These are phyloP conservation scores for Philopotamus ludificatus DNA, from an alignment of 1,140 invertebrate species.

Conservation along the genomic window DNA sequence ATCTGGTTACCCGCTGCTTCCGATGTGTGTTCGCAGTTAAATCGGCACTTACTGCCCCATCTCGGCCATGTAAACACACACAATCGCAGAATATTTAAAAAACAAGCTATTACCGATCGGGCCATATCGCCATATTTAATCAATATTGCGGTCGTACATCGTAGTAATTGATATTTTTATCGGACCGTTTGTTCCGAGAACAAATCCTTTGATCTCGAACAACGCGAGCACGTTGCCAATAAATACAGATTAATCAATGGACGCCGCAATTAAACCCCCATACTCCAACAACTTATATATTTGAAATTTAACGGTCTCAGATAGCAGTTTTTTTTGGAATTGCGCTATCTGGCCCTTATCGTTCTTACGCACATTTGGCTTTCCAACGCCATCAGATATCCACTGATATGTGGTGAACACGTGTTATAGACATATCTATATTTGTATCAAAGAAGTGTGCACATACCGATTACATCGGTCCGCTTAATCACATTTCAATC, in stretches of 20 bases:
- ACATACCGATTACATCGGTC: background rate
- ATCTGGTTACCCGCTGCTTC: constrained; percentile 17
- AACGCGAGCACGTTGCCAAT: background rate
- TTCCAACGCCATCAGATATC: background rate
- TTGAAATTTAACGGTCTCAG: background rate
- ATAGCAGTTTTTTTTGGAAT: background rate
- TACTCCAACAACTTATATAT: background rate
- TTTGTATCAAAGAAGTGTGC: background rate
- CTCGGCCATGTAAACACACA: background rate
- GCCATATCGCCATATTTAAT: background rate
- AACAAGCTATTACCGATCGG: background rate
- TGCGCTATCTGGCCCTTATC: background rate
- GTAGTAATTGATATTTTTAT: background rate
- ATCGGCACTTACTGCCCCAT: background rate
- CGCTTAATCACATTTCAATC: constrained; percentile 3
- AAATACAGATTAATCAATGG: background rate
- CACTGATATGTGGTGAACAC: background rate
- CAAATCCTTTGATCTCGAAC: constrained; percentile 1
- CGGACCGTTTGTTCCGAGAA: background rate
- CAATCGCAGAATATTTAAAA: background rate
- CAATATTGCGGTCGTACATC: background rate
- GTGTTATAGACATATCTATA: background rate
- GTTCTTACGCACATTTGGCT: background rate
- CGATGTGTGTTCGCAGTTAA: background rate
- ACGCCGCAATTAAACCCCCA: background rate